phyloP scores from a whole-genome alignment of 2,888 invertebrate genomes.

The Trachelus troglodyta region DNA sequence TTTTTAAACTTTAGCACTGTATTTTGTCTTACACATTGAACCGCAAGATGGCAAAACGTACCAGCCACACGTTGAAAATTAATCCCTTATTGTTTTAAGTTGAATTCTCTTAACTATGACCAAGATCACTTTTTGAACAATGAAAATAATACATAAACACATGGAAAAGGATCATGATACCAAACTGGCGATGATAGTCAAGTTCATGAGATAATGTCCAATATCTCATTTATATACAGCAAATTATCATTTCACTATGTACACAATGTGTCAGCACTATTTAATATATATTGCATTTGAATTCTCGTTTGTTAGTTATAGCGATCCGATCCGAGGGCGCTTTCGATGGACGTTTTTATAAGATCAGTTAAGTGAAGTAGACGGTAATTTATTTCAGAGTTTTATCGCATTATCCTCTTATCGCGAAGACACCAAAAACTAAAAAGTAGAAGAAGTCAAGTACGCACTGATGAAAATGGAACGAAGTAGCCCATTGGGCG shows the following conservation, averaged over 20 bases:
- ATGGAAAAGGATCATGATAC: neutral
- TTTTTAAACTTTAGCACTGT: neutral
- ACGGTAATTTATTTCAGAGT: neutral
- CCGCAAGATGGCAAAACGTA: neutral
- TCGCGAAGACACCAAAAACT: neutral
- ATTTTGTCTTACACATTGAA: neutral
- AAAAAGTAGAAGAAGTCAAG: neutral
- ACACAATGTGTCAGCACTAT: neutral
- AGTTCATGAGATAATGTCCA: neutral
- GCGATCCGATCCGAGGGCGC: neutral
- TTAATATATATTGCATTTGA: neutral
- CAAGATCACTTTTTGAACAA: neutral
- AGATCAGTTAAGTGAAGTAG: neutral
- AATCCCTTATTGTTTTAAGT: neutral
- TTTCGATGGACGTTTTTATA: neutral
- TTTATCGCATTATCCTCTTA: neutral
- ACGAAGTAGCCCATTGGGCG: neutral
- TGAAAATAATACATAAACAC: neutral
- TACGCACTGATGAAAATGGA: neutral
- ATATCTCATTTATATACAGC: neutral
- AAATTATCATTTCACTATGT: neutral
- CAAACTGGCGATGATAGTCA: neutral
- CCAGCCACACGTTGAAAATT: neutral
- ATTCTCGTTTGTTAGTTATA: neutral
- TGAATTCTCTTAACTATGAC: neutral